A percentile compares a stretch with the other conserved stretches of the same genome.
Evolutionary conservation across 2,888 invertebrate genomes (phyloP).

Genomic region (Tethea ocularis): DNA sequence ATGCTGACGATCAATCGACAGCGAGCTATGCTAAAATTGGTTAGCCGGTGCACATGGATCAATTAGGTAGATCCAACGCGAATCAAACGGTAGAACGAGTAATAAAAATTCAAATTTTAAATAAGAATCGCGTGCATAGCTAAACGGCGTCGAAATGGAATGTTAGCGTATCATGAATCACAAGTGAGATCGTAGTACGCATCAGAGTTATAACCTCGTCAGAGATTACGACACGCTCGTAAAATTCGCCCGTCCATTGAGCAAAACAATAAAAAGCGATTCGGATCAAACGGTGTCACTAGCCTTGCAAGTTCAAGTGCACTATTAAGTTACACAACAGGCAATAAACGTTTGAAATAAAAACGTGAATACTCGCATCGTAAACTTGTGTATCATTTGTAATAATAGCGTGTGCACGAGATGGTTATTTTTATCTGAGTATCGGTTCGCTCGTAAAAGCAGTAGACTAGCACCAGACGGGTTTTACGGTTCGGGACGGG

Average conservation of each 20-base stretch:
- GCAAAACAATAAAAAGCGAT: slow-evolving; percentile 79
- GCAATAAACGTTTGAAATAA: slow-evolving; percentile 77
- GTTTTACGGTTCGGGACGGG: slow-evolving; percentile 60
- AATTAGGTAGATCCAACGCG: neutral
- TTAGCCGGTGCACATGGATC: neutral
- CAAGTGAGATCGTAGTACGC: slow-evolving; percentile 61
- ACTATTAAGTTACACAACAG: slow-evolving; percentile 79
- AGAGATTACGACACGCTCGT: slow-evolving; percentile 76
- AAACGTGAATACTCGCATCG: slow-evolving; percentile 71
- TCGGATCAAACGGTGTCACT: slow-evolving; percentile 81
- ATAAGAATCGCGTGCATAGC: slow-evolving; percentile 18
- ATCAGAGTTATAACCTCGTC: slow-evolving; percentile 65
- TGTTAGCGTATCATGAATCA: slow-evolving; percentile 60
- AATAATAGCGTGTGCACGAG: slow-evolving; percentile 54
- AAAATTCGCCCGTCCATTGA: slow-evolving; percentile 80
- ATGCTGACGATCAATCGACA: neutral
- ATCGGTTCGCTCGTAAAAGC: slow-evolving; percentile 74
- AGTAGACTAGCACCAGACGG: slow-evolving; percentile 79
- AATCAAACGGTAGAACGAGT: neutral
- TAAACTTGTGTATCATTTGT: slow-evolving; percentile 57
- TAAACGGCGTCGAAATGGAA: slow-evolving; percentile 58
- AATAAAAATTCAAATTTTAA: slow-evolving; percentile 29
- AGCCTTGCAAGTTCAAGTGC: slow-evolving; percentile 80
- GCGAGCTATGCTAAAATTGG: neutral
- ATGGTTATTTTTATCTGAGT: slow-evolving; percentile 77